Conservation (phyloP, 2,888 invertebrate species). For the Lasioglossum villosulum region DNA sequence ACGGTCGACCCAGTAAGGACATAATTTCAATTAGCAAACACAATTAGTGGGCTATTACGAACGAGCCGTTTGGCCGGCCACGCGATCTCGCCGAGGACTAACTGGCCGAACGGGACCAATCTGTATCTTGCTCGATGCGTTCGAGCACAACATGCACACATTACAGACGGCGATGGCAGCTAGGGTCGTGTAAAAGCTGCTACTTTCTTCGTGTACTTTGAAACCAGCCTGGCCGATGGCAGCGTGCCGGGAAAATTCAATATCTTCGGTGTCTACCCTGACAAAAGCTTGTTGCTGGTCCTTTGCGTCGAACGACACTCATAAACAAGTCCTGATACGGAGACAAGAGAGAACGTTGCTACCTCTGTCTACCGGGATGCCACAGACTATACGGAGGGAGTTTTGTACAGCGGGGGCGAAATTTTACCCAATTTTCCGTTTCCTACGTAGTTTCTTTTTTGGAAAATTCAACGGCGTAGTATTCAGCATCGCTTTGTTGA, state of each 20-base stretch:
- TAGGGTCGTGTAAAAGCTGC: constrained; percentile 28
- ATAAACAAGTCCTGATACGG: constrained; percentile 30
- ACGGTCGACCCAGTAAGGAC: constrained; percentile 54
- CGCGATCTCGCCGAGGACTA: constrained; percentile 41
- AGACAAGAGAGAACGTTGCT: background rate
- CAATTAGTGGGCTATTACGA: constrained; percentile 79
- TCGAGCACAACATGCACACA: constrained; percentile 28
- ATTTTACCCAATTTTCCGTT: constrained; percentile 33
- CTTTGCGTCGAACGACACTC: constrained; percentile 33
- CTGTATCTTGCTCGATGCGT: constrained; percentile 41
- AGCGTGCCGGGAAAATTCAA: constrained; percentile 43
- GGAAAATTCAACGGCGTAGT: constrained; percentile 2
- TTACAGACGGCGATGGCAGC: background rate
- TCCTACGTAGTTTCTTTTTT: background rate
- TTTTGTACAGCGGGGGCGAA: constrained; percentile 9
- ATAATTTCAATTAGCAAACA: constrained; percentile 81
- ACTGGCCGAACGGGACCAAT: constrained; percentile 38
- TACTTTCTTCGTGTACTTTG: constrained; percentile 44
- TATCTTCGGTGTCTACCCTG: constrained; percentile 41
- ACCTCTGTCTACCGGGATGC: background rate
- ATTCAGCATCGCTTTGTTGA: background rate
- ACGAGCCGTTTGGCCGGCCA: constrained; percentile 62
- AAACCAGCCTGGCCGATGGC: constrained; percentile 31
- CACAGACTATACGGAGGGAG: constrained; percentile 9
- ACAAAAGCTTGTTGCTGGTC: constrained; percentile 42